Evolutionary conservation across 2,113 vertebrate species (phyloP).

Genomic region (Passer domesticus): DNA sequence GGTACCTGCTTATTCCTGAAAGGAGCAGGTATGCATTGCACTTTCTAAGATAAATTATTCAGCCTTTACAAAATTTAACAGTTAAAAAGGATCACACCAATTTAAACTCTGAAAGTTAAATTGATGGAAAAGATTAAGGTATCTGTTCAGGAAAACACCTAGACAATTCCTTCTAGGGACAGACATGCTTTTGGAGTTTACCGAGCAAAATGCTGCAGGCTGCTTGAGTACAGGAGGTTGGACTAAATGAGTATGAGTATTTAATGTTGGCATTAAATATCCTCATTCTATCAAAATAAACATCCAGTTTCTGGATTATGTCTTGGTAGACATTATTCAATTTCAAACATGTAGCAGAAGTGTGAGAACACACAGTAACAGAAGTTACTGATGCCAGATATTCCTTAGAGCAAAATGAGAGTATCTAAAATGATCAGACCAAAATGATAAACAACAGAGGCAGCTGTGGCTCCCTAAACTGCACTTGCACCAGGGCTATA

Average conservation of each 20-base stretch:
- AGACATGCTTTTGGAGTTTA: neutral
- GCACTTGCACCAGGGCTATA: neutral
- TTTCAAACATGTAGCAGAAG: neutral
- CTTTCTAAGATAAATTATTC: neutral
- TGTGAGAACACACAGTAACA: neutral
- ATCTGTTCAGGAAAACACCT: neutral
- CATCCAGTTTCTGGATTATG: neutral
- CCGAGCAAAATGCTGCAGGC: neutral
- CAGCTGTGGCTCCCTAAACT: neutral
- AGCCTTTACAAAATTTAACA: neutral
- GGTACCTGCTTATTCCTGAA: neutral
- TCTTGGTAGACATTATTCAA: neutral
- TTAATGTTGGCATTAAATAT: neutral
- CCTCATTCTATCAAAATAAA: neutral
- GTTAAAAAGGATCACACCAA: neutral
- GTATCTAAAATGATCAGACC: neutral
- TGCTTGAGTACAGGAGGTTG: neutral
- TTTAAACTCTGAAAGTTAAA: neutral
- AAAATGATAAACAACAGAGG: neutral
- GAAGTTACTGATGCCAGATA: neutral
- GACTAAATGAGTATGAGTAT: neutral
- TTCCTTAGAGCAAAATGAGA: neutral
- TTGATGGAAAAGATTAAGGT: neutral
- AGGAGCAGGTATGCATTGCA: neutral
- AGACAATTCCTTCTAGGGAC: neutral